Evolutionary conservation across 2,113 vertebrate species (phyloP).

Genomic region (Daubentonia madagascariensis): DNA sequence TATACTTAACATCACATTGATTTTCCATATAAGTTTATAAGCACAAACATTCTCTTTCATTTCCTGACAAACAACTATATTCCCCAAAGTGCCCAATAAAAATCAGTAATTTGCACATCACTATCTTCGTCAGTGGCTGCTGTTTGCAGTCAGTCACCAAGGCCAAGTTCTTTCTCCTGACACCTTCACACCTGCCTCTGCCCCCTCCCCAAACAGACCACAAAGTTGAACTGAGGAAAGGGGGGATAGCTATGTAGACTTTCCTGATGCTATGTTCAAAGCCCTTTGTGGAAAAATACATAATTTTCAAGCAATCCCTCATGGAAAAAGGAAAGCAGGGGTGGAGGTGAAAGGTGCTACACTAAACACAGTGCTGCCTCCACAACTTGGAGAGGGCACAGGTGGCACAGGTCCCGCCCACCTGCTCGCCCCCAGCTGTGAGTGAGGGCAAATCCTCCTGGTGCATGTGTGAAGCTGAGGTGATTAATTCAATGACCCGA

Average conservation of each 20-base stretch:
- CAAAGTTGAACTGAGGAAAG: background rate
- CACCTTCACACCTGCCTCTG: background rate
- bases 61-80: conserved; percentile 77
- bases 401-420: rapidly evolving
- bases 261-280: background rate
- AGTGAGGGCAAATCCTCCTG: background rate
- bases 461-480: background rate
- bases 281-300: background rate
- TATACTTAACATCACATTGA: conserved; percentile 72
- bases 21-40: conserved; percentile 78
- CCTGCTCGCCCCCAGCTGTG: no score
- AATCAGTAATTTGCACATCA: conserved; percentile 67
- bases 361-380: background rate
- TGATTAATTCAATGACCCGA: background rate
- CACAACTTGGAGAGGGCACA: background rate
- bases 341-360: background rate
- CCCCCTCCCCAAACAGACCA: background rate
- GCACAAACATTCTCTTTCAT: conserved; percentile 78
- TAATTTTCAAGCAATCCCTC: background rate
- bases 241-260: background rate
- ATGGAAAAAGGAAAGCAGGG: background rate
- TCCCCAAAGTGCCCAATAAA: conserved; percentile 74
- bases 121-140: conserved; percentile 8
- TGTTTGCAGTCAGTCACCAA: background rate
- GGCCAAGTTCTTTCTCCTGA: background rate